These are phyloP conservation scores for Ceriagrion tenellum DNA, from an alignment of 2,888 invertebrate species.

Conservation along the genomic window DNA sequence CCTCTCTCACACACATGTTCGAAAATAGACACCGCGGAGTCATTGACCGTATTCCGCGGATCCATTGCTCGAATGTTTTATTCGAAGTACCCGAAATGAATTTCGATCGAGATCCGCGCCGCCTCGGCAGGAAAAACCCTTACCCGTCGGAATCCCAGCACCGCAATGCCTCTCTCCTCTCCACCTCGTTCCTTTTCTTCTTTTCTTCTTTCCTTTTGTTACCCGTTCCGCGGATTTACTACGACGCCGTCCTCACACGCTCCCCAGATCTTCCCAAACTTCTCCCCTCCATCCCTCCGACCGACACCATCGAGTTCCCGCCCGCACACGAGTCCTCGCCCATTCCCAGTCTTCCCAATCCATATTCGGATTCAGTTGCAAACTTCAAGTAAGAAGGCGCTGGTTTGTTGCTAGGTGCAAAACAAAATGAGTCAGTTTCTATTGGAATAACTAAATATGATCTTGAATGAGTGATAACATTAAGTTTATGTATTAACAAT, in stretches of 20 bases:
- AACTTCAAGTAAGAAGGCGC: too few species aligned
- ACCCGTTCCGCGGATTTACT: not conserved
- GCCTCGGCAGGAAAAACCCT: too few species aligned
- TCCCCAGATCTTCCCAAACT: not conserved
- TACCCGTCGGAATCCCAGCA: too few species aligned
- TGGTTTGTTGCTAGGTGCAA: too few species aligned
- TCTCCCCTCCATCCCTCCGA: not conserved
- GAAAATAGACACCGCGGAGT: not conserved
- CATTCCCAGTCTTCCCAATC: too few species aligned
- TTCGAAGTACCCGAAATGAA: constrained; percentile 22
- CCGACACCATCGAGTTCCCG: not conserved
- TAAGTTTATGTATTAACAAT: too few species aligned
- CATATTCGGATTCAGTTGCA: too few species aligned
- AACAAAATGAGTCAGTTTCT: too few species aligned
- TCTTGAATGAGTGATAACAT: too few species aligned
- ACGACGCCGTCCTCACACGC: not conserved
- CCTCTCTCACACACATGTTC: not conserved
- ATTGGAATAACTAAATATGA: too few species aligned
- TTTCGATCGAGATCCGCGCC: not conserved
- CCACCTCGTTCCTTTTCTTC: too few species aligned
- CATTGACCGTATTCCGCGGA: constrained; percentile 1
- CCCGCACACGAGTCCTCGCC: not conserved
- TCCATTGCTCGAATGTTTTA: constrained; percentile 12
- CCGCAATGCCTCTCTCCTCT: too few species aligned
- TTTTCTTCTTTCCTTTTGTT: not conserved